phyloP scores from a whole-genome alignment of 2,888 invertebrate genomes.

The Dryococelus australis region DNA sequence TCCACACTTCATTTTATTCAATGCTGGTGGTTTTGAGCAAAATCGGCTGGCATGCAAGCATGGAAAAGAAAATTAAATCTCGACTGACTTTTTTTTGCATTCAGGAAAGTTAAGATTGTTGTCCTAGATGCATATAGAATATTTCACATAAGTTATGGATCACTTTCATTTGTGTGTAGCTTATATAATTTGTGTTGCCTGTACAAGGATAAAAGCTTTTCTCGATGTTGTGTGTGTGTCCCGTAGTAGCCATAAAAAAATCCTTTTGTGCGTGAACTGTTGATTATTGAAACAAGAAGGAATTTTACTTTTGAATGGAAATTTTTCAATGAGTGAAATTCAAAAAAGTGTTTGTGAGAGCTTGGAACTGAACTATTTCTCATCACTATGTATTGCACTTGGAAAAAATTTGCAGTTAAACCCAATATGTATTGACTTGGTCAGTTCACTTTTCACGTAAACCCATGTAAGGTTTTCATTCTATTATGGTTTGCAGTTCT shows the following conservation, averaged over 20 bases:
- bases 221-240: not conserved
- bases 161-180: not conserved
- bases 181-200: constrained; percentile 1
- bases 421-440: no score
- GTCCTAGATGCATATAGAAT: not conserved
- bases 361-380: no score
- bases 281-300: no score
- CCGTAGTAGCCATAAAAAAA: no score
- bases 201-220: not conserved
- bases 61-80: not conserved
- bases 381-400: no score
- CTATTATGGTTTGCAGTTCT: no score
- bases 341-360: no score
- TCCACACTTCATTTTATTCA: not conserved
- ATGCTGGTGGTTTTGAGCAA: not conserved
- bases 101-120: not conserved
- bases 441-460: no score
- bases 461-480: no score
- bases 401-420: no score
- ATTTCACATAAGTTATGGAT: constrained; percentile 6
- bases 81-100: not conserved
- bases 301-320: no score
- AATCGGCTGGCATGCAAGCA: not conserved
- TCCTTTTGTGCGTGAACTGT: not conserved
- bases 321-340: no score